Evolutionary conservation across 2,113 vertebrate species (phyloP).

Genomic region (Boleophthalmus pectinirostris): DNA sequence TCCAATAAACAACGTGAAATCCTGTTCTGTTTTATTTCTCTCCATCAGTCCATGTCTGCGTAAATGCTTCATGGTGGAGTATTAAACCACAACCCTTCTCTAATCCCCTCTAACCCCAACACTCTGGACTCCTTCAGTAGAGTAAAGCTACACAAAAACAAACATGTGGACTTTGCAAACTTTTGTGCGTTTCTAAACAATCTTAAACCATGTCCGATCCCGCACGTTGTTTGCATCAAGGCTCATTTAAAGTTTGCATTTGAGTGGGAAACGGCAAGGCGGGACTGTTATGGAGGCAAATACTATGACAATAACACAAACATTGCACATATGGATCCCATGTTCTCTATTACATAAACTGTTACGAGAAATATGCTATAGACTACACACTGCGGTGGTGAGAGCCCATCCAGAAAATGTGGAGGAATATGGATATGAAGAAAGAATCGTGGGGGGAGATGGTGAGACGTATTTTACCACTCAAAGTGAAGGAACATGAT

Average conservation of each 20-base stretch:
- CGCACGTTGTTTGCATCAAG: conserved; percentile 3
- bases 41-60: too few relatives aligned
- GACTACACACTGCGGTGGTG: neutral
- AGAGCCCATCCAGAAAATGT: neutral
- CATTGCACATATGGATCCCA: neutral
- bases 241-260: neutral
- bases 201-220: conserved; percentile 5
- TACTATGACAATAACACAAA: neutral
- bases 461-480: too few relatives aligned
- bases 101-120: conserved; percentile 28
- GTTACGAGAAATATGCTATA: neutral
- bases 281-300: neutral
- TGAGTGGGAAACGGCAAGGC: neutral
- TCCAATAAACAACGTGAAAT: too few relatives aligned
- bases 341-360: neutral
- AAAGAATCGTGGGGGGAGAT: neutral
- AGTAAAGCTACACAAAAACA: neutral
- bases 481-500: too few relatives aligned
- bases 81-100: too few relatives aligned
- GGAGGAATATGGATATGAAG: neutral
- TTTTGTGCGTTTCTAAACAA: conserved; percentile 22
- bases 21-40: too few relatives aligned
- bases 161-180: conserved; percentile 20
- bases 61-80: neutral
- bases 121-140: too few relatives aligned